Conservation (phyloP, 2,113 vertebrate species). For the Regulus satrapa region DNA sequence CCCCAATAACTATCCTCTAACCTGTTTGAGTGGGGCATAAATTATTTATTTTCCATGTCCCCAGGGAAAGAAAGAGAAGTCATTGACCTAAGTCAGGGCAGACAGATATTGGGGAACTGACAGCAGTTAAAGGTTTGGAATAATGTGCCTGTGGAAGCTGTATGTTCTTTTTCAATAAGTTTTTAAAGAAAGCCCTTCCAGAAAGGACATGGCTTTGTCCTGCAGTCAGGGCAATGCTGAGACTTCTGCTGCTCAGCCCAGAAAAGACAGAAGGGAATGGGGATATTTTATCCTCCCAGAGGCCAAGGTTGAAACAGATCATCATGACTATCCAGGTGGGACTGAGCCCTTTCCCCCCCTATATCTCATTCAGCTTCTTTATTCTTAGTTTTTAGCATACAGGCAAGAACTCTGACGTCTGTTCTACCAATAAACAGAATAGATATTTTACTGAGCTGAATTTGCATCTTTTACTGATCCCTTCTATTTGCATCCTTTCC, state of each 20-base stretch:
- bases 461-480: background rate
- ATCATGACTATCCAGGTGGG: too few species aligned
- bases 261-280: background rate
- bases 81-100: background rate
- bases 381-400: background rate
- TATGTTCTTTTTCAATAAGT: background rate
- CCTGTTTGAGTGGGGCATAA: background rate
- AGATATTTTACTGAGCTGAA: background rate
- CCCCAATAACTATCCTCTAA: background rate
- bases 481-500: background rate
- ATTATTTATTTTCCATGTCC: background rate
- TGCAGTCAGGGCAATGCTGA: background rate
- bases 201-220: background rate
- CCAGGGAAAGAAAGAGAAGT: background rate
- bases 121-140: background rate
- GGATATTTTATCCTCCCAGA: background rate
- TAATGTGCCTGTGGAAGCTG: background rate
- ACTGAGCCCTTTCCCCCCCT: fast-evolving
- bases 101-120: background rate
- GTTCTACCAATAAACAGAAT: background rate
- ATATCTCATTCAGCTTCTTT: background rate
- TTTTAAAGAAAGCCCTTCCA: background rate
- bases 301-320: background rate
- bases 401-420: background rate
- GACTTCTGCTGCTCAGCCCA: background rate